A percentile compares a stretch with the other conserved stretches of the same genome.
phyloP scores from a whole-genome alignment of 2,797 vertebrate species.

The Enteromius paludinosus region DNA sequence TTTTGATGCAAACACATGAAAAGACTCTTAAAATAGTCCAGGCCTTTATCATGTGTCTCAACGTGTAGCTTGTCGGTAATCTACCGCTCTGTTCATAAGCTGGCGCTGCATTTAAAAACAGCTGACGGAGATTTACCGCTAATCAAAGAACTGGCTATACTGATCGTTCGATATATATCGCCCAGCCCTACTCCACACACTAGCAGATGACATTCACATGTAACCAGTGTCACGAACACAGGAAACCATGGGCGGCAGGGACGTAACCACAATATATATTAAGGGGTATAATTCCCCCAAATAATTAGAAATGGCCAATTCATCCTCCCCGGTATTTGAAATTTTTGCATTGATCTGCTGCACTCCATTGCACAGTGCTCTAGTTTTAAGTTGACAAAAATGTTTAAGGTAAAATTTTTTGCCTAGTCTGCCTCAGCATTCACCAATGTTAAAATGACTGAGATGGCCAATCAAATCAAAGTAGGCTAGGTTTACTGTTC shows the following conservation, averaged over 20 bases:
- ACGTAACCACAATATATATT: no score
- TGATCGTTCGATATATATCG: no score
- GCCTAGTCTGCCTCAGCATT: not conserved
- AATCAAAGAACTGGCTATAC: no score
- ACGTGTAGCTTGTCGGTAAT: no score
- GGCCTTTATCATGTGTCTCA: not conserved
- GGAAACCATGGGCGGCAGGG: no score
- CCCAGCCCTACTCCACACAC: not conserved
- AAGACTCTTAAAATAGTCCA: slow-evolving; percentile 29
- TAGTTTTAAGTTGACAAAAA: not conserved
- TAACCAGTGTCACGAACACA: not conserved
- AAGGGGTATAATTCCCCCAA: no score
- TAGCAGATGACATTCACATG: not conserved
- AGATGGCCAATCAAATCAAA: not conserved
- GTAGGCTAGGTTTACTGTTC: not conserved
- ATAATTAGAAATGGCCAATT: no score
- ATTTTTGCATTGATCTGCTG: no score
- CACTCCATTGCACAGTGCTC: not conserved
- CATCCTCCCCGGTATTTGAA: no score
- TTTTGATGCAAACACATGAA: slow-evolving; percentile 42
- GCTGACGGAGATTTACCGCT: no score
- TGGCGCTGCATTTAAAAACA: no score
- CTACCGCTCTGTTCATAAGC: no score
- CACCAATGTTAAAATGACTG: not conserved
- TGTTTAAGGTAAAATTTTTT: not conserved